A percentile compares a stretch with the other conserved stretches of the same genome.
These are phyloP conservation scores for Drosophila eugracilis DNA, from an alignment of 1,140 invertebrate species.

Conservation along the genomic window DNA sequence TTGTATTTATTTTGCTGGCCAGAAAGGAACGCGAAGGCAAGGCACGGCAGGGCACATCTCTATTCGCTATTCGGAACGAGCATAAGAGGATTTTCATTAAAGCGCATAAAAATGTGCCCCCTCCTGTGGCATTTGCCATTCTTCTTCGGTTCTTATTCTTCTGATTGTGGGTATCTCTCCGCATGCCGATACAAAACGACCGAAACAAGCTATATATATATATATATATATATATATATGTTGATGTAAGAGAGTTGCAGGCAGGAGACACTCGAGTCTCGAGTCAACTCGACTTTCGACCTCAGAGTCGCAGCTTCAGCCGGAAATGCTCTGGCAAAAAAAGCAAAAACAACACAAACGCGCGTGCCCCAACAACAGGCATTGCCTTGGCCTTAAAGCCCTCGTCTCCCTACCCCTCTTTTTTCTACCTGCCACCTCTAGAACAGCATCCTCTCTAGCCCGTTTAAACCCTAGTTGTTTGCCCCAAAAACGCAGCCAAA, in stretches of 20 bases:
- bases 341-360: conserved; percentile 18
- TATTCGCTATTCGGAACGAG: conserved; percentile 41
- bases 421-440: background rate
- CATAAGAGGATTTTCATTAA: conserved; percentile 82
- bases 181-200: conserved; percentile 56
- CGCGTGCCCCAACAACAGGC: conserved; percentile 60
- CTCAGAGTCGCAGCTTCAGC: conserved; percentile 39
- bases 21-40: background rate
- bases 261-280: conserved; percentile 12
- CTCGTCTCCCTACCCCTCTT: background rate
- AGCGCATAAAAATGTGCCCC: conserved; percentile 69
- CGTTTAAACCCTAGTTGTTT: conserved; percentile 17
- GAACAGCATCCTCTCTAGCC: background rate
- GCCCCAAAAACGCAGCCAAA: conserved; percentile 53
- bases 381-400: conserved; percentile 40
- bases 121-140: conserved; percentile 39
- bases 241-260: background rate
- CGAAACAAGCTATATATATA: background rate
- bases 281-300: conserved; percentile 18
- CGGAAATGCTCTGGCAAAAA: conserved; percentile 62
- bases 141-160: conserved; percentile 54
- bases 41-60: conserved; percentile 25
- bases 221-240: too few relatives aligned
- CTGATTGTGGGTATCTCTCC: conserved; percentile 50
- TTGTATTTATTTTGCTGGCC: background rate